Base-by-base conservation (phyloP, 2,888 invertebrate genomes). In the Platycheirus albimanus region DNA sequence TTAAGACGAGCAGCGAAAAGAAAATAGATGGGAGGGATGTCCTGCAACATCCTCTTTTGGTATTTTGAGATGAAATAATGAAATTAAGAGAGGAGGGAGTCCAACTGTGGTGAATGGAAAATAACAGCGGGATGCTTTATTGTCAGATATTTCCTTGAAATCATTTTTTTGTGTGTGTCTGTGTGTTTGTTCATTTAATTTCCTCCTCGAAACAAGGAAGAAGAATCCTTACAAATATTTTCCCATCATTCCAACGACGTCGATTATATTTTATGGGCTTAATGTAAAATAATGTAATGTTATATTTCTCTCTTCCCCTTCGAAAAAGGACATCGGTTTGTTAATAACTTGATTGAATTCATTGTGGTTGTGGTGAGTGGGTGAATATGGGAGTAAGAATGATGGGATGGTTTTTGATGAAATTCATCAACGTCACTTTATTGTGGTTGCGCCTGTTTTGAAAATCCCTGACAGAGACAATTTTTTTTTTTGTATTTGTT, bases 331-430 rank as follows among this genome's bases (percentile, higher is more conserved):
- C 63, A 70, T 58, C 47, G 56, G 64, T 70, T 47, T 71, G 80
- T 45, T 76, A 81, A 41, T 58, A 58, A 81, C 66, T 71, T 58
- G 45, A 81, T 75, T 76, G 47, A 38, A 70, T 63, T 61, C 61
- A 24, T 75, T 49, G 28, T 20, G 45, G 43, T 51, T 20, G 3
- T 17, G 17, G 28, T 10, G 47, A 7, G 10, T 10, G 28, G 17
- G 28, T 10, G 47, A 7, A n/a, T 10, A 6, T n/a, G 10, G 52
- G 56, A 11, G 7, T 45, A n/a, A n/a, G n/a, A n/a, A n/a, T n/a
- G n/a, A n/a, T n/a, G n/a, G n/a, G n/a, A n/a, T n/a, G 41, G 24
- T 28, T 7, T 20, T 58, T 58, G 19, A 4, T n/a, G 45, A 30
- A 19, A 30, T 54, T 43, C 41, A 58, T 64, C 33, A 64, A 47